Conservation (phyloP, 35 echinoderm and acorn worm genomes). For the Chiridota heheva region DNA sequence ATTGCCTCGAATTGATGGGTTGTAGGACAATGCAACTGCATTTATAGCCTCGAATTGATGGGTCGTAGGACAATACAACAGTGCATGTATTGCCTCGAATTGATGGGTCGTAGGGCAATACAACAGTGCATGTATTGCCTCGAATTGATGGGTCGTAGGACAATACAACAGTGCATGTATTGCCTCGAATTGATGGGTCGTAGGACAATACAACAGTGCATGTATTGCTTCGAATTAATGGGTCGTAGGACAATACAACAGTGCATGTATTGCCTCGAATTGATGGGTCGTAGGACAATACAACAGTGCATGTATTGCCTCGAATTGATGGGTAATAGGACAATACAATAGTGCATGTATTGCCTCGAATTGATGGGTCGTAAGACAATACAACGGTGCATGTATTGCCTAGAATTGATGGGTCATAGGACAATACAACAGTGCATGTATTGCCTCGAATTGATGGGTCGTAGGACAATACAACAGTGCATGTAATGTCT, state of each 20-base stretch:
- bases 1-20: constrained; percentile 21
- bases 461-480: constrained; percentile 7
- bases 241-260: constrained; percentile 1
- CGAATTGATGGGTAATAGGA: constrained; percentile 3
- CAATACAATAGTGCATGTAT: constrained; percentile 4
- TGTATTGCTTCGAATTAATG: constrained; percentile 9
- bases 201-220: not conserved
- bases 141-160: constrained; percentile 3
- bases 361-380: constrained; percentile 12
- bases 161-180: constrained; percentile 8
- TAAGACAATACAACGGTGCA: not conserved
- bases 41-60: constrained; percentile 14
- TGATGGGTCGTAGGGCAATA: constrained; percentile 11
- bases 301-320: constrained; percentile 3
- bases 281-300: constrained; percentile 7
- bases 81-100: constrained; percentile 6
- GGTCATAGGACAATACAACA: constrained; percentile 1
- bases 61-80: constrained; percentile 1
- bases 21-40: not conserved
- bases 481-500: not conserved
- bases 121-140: constrained; percentile 3
- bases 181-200: constrained; percentile 12
- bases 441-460: constrained; percentile 6
- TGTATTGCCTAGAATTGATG: constrained; percentile 16
- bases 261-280: constrained; percentile 6